A percentile compares a stretch with the other conserved stretches of the same genome.
These are phyloP conservation scores for Eulimnadia texana DNA, from an alignment of 1,140 invertebrate genomes.

Conservation along the genomic window DNA sequence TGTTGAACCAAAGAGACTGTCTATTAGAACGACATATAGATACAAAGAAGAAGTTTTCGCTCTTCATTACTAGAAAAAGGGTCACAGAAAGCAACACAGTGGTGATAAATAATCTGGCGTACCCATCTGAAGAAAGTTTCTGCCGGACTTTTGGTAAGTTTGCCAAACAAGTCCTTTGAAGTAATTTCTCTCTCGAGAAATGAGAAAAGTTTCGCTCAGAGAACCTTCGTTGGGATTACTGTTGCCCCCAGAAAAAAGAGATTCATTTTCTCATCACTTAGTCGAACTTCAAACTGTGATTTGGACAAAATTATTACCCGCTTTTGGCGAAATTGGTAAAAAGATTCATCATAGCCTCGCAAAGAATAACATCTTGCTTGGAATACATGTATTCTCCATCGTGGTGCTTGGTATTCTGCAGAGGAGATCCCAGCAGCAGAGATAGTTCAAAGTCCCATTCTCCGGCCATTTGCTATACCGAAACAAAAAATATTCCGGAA, in stretches of 20 bases:
- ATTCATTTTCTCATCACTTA: background rate
- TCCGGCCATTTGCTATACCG: background rate
- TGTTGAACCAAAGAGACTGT: too few species aligned
- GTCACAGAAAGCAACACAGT: too few species aligned
- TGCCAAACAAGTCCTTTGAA: slow-evolving; percentile 76
- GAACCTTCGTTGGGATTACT: slow-evolving; percentile 73
- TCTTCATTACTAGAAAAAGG: too few species aligned
- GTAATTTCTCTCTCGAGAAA: slow-evolving; percentile 60
- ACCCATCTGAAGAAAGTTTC: slow-evolving; percentile 87
- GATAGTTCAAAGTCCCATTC: background rate
- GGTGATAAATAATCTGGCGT: too few species aligned
- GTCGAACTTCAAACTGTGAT: too few species aligned
- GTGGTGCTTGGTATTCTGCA: background rate
- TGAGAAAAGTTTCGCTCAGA: slow-evolving; percentile 52
- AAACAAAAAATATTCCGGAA: background rate
- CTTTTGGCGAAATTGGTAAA: slow-evolving; percentile 79
- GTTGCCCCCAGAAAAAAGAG: background rate
- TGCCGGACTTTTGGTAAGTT: slow-evolving; percentile 76
- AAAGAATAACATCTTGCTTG: slow-evolving; percentile 56
- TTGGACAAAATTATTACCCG: slow-evolving; percentile 42
- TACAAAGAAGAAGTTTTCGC: too few species aligned
- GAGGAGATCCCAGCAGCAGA: background rate
- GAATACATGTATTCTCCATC: background rate
- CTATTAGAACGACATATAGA: too few species aligned
- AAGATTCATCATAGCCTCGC: slow-evolving; percentile 66